These are phyloP conservation scores for Oryzias dopingdopingensis DNA, from an alignment of 2,797 vertebrate species.

Conservation along the genomic window DNA sequence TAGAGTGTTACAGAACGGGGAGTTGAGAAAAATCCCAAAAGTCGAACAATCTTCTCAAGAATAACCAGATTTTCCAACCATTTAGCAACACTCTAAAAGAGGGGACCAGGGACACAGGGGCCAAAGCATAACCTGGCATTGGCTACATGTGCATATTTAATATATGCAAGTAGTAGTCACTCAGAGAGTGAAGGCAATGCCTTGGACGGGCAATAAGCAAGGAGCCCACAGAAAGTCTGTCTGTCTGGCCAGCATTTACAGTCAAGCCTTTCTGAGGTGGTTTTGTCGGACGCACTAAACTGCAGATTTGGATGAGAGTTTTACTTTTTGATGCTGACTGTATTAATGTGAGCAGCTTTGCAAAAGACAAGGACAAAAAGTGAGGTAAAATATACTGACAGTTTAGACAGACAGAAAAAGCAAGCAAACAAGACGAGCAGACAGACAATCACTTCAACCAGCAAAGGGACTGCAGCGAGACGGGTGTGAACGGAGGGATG, in stretches of 20 bases:
- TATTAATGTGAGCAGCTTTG: constrained; percentile 63
- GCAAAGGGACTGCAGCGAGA: constrained; percentile 65
- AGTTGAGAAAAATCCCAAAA: constrained; percentile 30
- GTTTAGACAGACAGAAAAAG: constrained; percentile 75
- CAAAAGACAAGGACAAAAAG: constrained; percentile 75
- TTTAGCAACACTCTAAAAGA: constrained; percentile 79
- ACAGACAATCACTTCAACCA: constrained; percentile 66
- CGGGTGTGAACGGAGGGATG: constrained; percentile 52
- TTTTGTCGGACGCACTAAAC: constrained; percentile 21
- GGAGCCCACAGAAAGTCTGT: constrained; percentile 75
- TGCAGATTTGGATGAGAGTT: constrained; percentile 57
- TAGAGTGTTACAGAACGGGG: constrained; percentile 76
- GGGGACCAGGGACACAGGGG: constrained; percentile 62
- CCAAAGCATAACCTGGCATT: constrained; percentile 76
- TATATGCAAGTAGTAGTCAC: constrained; percentile 78
- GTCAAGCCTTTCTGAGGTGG: constrained; percentile 40
- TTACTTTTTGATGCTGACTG: constrained; percentile 58
- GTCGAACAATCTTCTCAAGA: constrained; percentile 19
- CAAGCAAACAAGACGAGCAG: constrained; percentile 69
- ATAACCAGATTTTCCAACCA: constrained; percentile 55
- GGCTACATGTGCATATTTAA: constrained; percentile 76
- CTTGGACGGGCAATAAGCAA: constrained; percentile 64
- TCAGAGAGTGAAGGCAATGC: constrained; percentile 76
- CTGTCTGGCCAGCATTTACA: constrained; percentile 75
- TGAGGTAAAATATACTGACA: constrained; percentile 66